Conservation (phyloP, 2,113 vertebrate species). For the Anoura caudifer region DNA sequence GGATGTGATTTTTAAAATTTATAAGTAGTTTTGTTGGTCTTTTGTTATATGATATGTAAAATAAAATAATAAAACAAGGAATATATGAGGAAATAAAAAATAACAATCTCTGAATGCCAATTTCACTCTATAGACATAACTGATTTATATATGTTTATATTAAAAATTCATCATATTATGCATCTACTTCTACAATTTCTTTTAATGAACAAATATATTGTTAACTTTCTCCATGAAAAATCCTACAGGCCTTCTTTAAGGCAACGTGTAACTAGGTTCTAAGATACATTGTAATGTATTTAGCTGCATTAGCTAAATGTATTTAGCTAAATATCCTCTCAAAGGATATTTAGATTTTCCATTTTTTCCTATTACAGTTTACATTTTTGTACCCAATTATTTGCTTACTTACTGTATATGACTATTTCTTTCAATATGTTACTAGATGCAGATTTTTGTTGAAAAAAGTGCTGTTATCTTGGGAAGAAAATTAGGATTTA, state of each 20-base stretch:
- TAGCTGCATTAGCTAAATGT: neutral
- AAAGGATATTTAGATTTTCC: constrained; percentile 27
- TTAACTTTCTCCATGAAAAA: neutral
- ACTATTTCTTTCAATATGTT: neutral
- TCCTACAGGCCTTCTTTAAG: neutral
- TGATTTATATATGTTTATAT: neutral
- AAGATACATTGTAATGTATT: neutral
- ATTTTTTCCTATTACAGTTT: neutral
- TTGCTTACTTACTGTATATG: neutral
- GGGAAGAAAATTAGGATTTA: neutral
- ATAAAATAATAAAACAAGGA: constrained; percentile 4
- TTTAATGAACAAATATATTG: neutral
- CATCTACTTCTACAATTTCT: neutral
- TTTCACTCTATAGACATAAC: neutral
- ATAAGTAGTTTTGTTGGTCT: neutral
- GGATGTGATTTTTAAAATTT: neutral
- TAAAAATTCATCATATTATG: neutral
- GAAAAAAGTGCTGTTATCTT: neutral
- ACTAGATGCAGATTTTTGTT: neutral
- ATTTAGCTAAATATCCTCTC: neutral
- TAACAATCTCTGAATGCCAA: neutral
- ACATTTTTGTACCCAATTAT: neutral
- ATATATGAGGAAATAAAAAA: neutral
- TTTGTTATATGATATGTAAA: neutral
- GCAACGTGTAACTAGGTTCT: neutral